Evolutionary conservation across 92 coral and sea anemone genomes (phyloP), one percentile per base, ranked within the genome.

Genomic region (Blastomussa wellsi): DNA sequence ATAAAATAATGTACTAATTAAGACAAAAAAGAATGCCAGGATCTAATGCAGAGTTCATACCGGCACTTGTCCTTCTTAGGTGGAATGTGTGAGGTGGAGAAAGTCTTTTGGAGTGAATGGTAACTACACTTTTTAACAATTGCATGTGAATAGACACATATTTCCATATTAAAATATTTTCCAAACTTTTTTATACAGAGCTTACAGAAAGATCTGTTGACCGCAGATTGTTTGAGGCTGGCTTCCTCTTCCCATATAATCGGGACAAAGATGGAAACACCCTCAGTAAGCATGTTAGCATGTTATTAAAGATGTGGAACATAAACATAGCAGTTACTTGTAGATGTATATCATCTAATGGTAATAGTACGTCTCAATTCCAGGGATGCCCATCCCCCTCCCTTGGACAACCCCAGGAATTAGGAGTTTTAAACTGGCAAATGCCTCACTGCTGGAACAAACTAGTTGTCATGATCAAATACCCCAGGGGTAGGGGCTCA

Each of bases 61-160:
- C n/a, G n/a, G n/a, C n/a, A 8, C 5, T 39, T 41, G 20, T 33
- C 19, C 11, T 14, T 35, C 86, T 75, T 14, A 93, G 96, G 83
- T 93, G 76, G 94, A 88, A 76, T 91, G 96, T 81, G 49, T 96
- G 57, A 88, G 74, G 51, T 96, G 99, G 99, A 94, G 99, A 84
- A 94, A 96, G 68, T 77, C 95, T 1, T 96, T 92, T 91, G 96
- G 94, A 79, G 78, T 96, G 38, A 96, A 96, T 89, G 99, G 99
- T 96, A 84, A 49, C 32, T 47, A 22, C 49, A 32, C 39, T 44
- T 51, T 51, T 51, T 51, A 15, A 51, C 11, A 44, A 24, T 57
- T 57, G 12, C 22, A 57, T 5, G 1, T 57, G 65, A 22, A 57
- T 20, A 55, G 5, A 55, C 26, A 55, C 12, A 4, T 28, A 55